Evolutionary conservation across 2,888 invertebrate species (phyloP).

Genomic region (Phengaris arion): DNA sequence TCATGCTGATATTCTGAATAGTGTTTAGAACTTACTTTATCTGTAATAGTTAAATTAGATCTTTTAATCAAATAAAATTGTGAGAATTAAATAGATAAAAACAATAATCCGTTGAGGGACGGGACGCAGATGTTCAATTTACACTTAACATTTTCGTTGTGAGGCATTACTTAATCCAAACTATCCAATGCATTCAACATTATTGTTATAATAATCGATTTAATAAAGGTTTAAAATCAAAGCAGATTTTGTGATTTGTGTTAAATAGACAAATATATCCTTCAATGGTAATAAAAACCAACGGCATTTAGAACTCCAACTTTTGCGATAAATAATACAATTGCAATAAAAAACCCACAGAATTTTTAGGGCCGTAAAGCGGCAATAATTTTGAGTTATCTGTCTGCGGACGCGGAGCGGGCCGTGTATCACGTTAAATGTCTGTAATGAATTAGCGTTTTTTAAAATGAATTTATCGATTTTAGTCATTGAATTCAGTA

Average conservation of each 20-base stretch:
- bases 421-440: constrained; percentile 72
- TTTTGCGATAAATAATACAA: constrained; percentile 25
- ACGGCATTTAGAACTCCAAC: constrained; percentile 1
- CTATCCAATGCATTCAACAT: too few species aligned
- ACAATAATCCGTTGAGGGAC: background rate
- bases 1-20: background rate
- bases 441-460: constrained; percentile 39
- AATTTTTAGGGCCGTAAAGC: constrained; percentile 43
- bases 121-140: background rate
- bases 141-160: too few species aligned
- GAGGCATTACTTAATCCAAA: too few species aligned
- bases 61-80: background rate
- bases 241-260: background rate
- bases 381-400: constrained; percentile 70
- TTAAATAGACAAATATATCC: background rate
- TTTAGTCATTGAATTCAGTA: background rate
- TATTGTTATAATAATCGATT: too few species aligned
- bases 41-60: background rate
- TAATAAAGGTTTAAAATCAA: background rate
- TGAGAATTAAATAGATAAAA: background rate
- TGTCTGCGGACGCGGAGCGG: constrained; percentile 58
- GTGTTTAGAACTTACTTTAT: background rate
- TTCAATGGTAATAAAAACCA: background rate
- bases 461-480: constrained; percentile 1
- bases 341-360: constrained; percentile 29